Base-by-base conservation (phyloP, 2,888 invertebrate genomes). In the Tetropium fuscum region DNA sequence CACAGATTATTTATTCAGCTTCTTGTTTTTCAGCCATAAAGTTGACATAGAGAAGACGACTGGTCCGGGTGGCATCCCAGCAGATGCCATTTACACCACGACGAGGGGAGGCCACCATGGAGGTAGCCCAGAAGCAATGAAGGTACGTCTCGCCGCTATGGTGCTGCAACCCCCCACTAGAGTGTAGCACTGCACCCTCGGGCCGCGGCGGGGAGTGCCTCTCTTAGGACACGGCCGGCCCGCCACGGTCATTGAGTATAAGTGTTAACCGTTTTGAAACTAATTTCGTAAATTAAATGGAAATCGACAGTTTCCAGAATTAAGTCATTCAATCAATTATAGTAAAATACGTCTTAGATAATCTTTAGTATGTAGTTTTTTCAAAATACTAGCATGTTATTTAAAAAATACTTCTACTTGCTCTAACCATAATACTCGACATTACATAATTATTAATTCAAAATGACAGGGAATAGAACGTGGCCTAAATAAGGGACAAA, bases 111-210 rank as follows among this genome's bases (percentile, higher is more conserved):
- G 61, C 48, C 51, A 38, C 75, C 68, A 63, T 44, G 68, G 66
- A 13, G 58, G 66, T 45, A 82, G 81, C 64, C 93, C 88, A 78
- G 93, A 87, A 85, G 90, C 90, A 84, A 90, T 92, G 87, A 92
- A 93, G 90, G 92, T 94, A 85, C 92, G 93, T 84, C 90, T 93
- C 83, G 93, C 93, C 79, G 92, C 94, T 81, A 92, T 92, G 86
- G 92, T 93, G 84, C 87, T 93, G 83, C 93, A 93, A 86, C 91
- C 93, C 76, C 93, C 94, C 82, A 93, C 93, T 85, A 90, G 92
- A 85, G 92, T 91, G 82, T 88, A 85, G 85, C 82, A 80, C 81
- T 80, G 80, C 80, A 81, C 80, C 69, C 70, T 74, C 70, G 72
- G 76, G 61, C 77, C 75, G 73, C 58, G 72, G 65, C 69, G 72